Base-by-base conservation (phyloP, 2,113 vertebrate genomes). In the Etheostoma cragini region DNA sequence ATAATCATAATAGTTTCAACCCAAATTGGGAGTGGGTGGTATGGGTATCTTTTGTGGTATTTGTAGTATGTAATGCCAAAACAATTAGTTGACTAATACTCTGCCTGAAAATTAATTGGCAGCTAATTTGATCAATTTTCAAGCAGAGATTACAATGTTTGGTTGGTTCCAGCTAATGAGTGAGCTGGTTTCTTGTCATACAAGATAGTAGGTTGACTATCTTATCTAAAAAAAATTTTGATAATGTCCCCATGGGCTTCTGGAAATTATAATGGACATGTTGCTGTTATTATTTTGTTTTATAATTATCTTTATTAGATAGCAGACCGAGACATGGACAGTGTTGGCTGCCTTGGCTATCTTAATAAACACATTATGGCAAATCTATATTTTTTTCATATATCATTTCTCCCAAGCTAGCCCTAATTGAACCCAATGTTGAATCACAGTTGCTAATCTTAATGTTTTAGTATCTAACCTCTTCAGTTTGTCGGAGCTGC, bases 401-500 rank as follows among this genome's bases (percentile, higher is more conserved):
- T 21, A 38, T 35, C 30, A 2, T 62, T 7, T 49, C 1, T 8
- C 8, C 5, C 15, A 66, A 66, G 30, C 64, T 5, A 30, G 46
- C 64, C 16, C 64, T 4, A 8, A 64, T 62, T 1, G 21, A 46
- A 46, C 62, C n/a, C 63, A 24, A 19, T 4, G 22, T 26, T 47
- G 17, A 56, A 26, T 70, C 68, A 10, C 17, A 60, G 22, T 26
- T 46, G 53, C 38, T 7, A 30, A 22, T 49, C 17, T 8, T 8
- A 10, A 21, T 12, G 2, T 60, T n/a, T 58, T 58, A 6, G 12
- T 42, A 14, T 64, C 6, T 10, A 26, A 7, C 26, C 46, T 52
- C 38, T 21, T 60, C 8, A 35, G 52, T 38, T 67, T 63, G 11
- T 76, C 58, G 21, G 35, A 26, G 72, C 35, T 74, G 54, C 21